Evolutionary conservation across 2,113 vertebrate genomes (phyloP).

Genomic region (Plestiodon gilberti): DNA sequence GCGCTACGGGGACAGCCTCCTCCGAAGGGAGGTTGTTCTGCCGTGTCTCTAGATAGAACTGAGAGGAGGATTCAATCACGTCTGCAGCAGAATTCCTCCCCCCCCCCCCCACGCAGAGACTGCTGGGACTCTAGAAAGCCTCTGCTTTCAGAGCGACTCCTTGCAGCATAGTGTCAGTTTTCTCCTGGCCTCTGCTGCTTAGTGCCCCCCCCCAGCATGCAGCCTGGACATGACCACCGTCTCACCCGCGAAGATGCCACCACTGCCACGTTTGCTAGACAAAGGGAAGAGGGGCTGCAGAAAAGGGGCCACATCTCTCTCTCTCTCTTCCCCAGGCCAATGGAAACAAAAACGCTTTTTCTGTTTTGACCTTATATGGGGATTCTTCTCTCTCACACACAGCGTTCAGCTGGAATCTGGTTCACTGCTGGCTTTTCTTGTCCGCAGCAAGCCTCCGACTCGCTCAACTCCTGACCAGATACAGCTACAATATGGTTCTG

Average conservation of each 20-base stretch:
- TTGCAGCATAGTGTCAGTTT: too few relatives aligned
- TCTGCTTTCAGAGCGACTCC: too few relatives aligned
- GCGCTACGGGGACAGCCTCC: neutral
- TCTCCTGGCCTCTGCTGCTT: too few relatives aligned
- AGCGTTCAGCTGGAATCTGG: conserved; percentile 59
- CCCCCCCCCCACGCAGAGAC: too few relatives aligned
- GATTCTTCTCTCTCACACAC: conserved; percentile 39
- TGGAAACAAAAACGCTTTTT: conserved; percentile 19
- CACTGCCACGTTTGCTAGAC: too few relatives aligned
- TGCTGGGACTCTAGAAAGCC: too few relatives aligned
- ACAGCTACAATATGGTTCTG: neutral
- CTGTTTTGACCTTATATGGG: conserved; percentile 65
- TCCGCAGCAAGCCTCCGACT: conserved; percentile 49
- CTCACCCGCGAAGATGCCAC: too few relatives aligned
- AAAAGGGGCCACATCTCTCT: neutral
- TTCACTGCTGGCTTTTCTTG: conserved; percentile 30
- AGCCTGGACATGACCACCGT: too few relatives aligned
- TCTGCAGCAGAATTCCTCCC: too few relatives aligned
- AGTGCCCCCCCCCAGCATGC: too few relatives aligned
- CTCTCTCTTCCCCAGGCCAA: neutral
- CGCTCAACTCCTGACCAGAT: neutral
- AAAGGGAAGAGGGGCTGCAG: too few relatives aligned
- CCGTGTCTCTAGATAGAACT: too few relatives aligned
- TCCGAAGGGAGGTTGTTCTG: neutral
- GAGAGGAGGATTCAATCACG: neutral